A percentile compares a stretch with the other conserved stretches of the same genome.
Evolutionary conservation across 2,888 invertebrate genomes (phyloP).

Genomic region (Catocala fraxini): DNA sequence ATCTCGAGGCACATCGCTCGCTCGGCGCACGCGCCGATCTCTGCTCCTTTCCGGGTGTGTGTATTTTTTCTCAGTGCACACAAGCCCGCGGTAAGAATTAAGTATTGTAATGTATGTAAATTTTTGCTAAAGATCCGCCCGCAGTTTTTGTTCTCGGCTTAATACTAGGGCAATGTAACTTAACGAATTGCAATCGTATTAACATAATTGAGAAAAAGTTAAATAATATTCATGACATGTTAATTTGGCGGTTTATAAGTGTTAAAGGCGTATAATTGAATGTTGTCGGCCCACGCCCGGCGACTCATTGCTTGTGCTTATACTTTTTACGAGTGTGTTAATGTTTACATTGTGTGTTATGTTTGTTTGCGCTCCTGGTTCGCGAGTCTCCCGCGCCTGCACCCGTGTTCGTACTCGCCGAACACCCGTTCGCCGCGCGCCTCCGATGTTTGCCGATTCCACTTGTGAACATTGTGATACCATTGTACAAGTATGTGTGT

Average conservation of each 20-base stretch:
- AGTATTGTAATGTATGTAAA: conserved; percentile 81
- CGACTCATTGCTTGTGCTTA: conserved; percentile 55
- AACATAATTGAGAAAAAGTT: conserved; percentile 81
- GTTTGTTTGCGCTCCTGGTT: conserved; percentile 35
- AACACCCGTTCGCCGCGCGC: neutral
- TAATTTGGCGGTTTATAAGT: conserved; percentile 79
- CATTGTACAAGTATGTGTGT: conserved; percentile 8
- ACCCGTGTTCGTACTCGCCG: conserved; percentile 2
- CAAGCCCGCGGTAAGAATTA: conserved; percentile 63
- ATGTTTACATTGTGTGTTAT: conserved; percentile 51
- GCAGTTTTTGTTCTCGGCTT: conserved; percentile 72
- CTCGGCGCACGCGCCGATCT: conserved; percentile 58
- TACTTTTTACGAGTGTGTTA: conserved; percentile 54
- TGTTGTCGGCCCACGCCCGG: conserved; percentile 57
- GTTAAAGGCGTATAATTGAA: conserved; percentile 80
- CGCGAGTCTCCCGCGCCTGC: conserved; percentile 8
- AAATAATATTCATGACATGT: conserved; percentile 85
- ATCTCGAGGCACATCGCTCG: conserved; percentile 40
- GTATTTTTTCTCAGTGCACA: conserved; percentile 58
- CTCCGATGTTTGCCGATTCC: conserved; percentile 17
- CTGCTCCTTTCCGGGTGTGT: conserved; percentile 63
- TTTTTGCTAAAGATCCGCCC: conserved; percentile 73
- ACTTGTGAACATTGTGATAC: conserved; percentile 17
- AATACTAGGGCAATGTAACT: conserved; percentile 75
- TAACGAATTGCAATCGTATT: conserved; percentile 63